Percentiles rank a stretch among this genome's conserved stretches.
Conservation (phyloP, 1,140 invertebrate genomes). For the Neotoxoptera formosana region DNA sequence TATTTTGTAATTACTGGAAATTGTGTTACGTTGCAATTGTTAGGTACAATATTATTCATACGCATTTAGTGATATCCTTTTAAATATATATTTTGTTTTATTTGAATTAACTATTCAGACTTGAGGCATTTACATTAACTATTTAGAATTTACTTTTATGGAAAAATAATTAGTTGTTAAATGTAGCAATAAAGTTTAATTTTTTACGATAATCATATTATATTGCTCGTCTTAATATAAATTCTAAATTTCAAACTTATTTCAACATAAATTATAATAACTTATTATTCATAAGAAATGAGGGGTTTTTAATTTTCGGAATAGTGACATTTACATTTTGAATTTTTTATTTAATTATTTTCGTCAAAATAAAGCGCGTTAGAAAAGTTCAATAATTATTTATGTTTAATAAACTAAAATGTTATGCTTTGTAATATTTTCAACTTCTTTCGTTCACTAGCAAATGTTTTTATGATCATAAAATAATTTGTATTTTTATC, state of each 20-base stretch:
- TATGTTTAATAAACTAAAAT: neutral
- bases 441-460: too few relatives aligned
- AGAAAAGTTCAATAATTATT: neutral
- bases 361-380: neutral
- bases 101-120: neutral
- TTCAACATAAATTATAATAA: too few relatives aligned
- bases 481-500: neutral
- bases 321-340: neutral
- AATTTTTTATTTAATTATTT: neutral
- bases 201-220: neutral
- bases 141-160: neutral
- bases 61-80: neutral
- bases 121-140: too few relatives aligned
- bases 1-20: neutral
- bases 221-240: neutral
- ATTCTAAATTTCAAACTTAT: neutral
- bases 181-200: neutral
- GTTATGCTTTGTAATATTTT: neutral
- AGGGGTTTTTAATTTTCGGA: neutral
- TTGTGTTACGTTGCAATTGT: too few relatives aligned
- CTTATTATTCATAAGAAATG: too few relatives aligned
- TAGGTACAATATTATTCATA: too few relatives aligned
- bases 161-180: neutral
- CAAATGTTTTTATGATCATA: neutral
- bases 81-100: neutral